These are phyloP conservation scores for Notolepis coatsorum DNA, from an alignment of 2,797 vertebrate species.

Conservation along the genomic window DNA sequence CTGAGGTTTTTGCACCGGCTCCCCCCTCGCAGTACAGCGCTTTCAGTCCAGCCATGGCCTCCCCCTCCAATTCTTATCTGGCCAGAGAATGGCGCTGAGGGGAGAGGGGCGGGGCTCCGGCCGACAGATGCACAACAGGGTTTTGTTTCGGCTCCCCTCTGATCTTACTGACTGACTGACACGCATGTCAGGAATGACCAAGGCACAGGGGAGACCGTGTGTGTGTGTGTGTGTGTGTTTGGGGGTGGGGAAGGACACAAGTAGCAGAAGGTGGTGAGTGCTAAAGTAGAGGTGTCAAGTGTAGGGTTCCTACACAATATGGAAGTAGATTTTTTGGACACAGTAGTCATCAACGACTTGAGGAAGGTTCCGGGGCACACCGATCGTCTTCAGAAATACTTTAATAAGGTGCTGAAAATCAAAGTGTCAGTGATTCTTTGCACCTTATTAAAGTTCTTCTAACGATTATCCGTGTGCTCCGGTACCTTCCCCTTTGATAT, in stretches of 20 bases:
- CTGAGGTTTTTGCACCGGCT: conserved; percentile 40
- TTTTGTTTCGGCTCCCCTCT: conserved; percentile 72
- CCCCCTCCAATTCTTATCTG: conserved; percentile 56
- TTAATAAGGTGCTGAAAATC: too few species aligned
- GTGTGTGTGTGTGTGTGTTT: conserved; percentile 14
- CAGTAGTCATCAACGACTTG: too few species aligned
- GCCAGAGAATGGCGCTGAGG: conserved; percentile 48
- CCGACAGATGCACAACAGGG: conserved; percentile 77
- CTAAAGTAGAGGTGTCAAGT: conserved; percentile 56
- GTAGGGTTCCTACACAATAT: too few species aligned
- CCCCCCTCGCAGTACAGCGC: conserved; percentile 21
- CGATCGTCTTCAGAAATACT: too few species aligned
- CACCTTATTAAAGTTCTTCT: too few species aligned
- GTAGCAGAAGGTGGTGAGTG: conserved; percentile 59
- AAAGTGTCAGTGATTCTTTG: too few species aligned
- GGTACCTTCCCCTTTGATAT: too few species aligned
- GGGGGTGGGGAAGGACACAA: conserved; percentile 17
- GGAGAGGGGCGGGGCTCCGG: conserved; percentile 23
- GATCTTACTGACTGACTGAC: conserved; percentile 67
- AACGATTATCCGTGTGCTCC: too few species aligned
- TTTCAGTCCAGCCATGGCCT: conserved; percentile 41
- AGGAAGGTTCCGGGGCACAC: too few species aligned
- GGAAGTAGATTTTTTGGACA: too few species aligned
- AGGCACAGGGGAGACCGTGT: background rate
- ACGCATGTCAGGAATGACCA: conserved; percentile 18